Evolutionary conservation across 2,888 invertebrate species (phyloP), one percentile per base, ranked within the genome.

Genomic region (Temnothorax unifasciatus): DNA sequence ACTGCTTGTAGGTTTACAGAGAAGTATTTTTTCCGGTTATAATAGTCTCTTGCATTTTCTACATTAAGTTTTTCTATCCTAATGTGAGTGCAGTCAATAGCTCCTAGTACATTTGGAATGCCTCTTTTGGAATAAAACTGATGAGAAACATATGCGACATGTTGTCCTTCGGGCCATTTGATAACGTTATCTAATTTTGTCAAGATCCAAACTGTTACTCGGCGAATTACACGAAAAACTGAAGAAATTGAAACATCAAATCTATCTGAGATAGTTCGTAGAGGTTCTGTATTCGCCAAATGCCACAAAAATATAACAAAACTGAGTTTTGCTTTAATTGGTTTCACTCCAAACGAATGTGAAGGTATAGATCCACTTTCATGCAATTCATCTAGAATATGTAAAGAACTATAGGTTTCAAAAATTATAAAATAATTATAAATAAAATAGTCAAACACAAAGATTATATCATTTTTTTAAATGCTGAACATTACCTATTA

Each of bases 251-350:
- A 61, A 2, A 61, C 34, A 8, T 61, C 34, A 61, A 61, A 61
- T 61, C 18, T 61, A 18, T 61, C 34, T 34, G 61, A 61, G 18
- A 61, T 61, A 18, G 18, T 61, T 34, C 34, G 61, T 34, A 61
- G 9, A 18, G 61, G 18, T 34, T 61, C 61, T 34, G 61, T 61
- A 11, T 61, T 18, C 6, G 34, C 34, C 15, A 61, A 18, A 18
- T 61, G 34, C 34, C 61, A 61, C 9, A 61, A 34, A 61, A 61
- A 61, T 34, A 61, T 18, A 34, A 61, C 8, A 34, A 61, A 18
- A 18, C 61, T 61, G 61, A 61, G 34, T 61, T 61, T 61, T 18
- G 34, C 61, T 61, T 34, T 8, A 34, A 61, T 61, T 61, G 34
- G 61, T 34, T 34, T 61, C 15, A 2, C 8, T 15, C 61, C 34